Evolutionary conservation across 2,888 invertebrate species (phyloP).

Genomic region (Eugnorisma glareosa): DNA sequence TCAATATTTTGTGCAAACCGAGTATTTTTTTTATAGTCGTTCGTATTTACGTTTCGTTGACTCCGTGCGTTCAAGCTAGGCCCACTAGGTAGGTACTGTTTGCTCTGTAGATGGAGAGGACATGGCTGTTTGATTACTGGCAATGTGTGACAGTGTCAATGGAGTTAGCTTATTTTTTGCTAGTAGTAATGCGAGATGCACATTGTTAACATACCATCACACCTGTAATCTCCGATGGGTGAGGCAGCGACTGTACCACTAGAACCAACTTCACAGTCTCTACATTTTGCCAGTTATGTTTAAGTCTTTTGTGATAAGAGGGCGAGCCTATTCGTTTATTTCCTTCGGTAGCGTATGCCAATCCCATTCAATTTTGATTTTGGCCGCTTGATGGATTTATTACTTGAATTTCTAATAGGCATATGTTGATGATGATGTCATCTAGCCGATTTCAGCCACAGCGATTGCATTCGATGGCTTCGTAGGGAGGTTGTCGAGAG

Average conservation of each 20-base stretch:
- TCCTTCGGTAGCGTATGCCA: too few relatives aligned
- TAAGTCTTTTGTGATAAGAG: background rate
- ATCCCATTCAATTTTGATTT: too few relatives aligned
- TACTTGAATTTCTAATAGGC: too few relatives aligned
- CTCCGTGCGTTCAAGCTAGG: background rate
- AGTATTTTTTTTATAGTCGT: background rate
- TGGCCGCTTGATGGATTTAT: too few relatives aligned
- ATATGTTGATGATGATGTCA: too few relatives aligned
- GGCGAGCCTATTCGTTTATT: too few relatives aligned
- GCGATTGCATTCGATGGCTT: too few relatives aligned
- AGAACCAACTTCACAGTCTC: background rate
- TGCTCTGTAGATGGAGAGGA: background rate
- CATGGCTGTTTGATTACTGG: conserved; percentile 12
- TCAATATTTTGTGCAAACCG: background rate
- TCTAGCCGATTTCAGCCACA: too few relatives aligned
- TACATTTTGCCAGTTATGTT: background rate
- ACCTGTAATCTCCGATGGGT: background rate
- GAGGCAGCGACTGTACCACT: background rate
- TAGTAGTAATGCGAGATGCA: background rate
- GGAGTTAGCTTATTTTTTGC: background rate
- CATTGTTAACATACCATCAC: background rate
- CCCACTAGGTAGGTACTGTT: background rate
- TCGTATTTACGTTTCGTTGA: background rate
- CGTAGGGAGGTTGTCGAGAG: too few relatives aligned
- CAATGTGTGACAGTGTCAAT: conserved; percentile 13